Evolutionary conservation across 1,140 invertebrate genomes (phyloP).

Genomic region (Drosophila oshimai): DNA sequence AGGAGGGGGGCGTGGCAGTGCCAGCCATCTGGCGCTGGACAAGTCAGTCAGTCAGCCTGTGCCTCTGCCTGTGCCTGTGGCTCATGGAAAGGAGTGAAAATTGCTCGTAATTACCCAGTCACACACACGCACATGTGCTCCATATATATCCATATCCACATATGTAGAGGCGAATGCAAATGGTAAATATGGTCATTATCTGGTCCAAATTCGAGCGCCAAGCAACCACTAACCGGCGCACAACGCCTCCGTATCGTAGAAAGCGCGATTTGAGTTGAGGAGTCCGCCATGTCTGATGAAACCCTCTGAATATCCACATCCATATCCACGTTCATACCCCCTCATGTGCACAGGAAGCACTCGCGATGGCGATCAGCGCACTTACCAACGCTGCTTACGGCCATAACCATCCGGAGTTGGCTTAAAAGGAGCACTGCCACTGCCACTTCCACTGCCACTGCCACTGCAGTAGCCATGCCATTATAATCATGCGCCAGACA

Average conservation of each 20-base stretch:
- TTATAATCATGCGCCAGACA: slow-evolving; percentile 66
- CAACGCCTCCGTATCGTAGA: slow-evolving; percentile 61
- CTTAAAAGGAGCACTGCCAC: slow-evolving; percentile 9
- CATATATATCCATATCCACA: neutral
- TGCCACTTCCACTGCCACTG: slow-evolving; percentile 44
- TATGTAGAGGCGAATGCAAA: slow-evolving; percentile 33
- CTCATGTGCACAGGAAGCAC: slow-evolving; percentile 64
- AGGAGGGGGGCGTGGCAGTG: slow-evolving; percentile 11
- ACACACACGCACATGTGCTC: slow-evolving; percentile 32
- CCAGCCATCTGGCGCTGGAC: slow-evolving; percentile 42
- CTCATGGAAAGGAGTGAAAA: slow-evolving; percentile 76
- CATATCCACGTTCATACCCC: neutral
- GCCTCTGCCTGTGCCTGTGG: slow-evolving; percentile 55
- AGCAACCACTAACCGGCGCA: slow-evolving; percentile 32
- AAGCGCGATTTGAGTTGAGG: slow-evolving; percentile 25
- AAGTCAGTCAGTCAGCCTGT: slow-evolving; percentile 51
- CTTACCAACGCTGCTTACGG: slow-evolving; percentile 67
- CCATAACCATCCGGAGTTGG: slow-evolving; percentile 52
- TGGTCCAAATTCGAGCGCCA: slow-evolving; percentile 55
- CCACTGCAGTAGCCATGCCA: slow-evolving; percentile 28
- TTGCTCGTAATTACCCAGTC: slow-evolving; percentile 71
- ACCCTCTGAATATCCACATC: slow-evolving; percentile 8
- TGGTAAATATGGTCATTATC: slow-evolving; percentile 79
- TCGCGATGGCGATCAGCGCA: slow-evolving; percentile 76
- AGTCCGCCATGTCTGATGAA: slow-evolving; percentile 21